Conservation (phyloP, 2,888 invertebrate species). For the Drosophila neonasuta region DNA sequence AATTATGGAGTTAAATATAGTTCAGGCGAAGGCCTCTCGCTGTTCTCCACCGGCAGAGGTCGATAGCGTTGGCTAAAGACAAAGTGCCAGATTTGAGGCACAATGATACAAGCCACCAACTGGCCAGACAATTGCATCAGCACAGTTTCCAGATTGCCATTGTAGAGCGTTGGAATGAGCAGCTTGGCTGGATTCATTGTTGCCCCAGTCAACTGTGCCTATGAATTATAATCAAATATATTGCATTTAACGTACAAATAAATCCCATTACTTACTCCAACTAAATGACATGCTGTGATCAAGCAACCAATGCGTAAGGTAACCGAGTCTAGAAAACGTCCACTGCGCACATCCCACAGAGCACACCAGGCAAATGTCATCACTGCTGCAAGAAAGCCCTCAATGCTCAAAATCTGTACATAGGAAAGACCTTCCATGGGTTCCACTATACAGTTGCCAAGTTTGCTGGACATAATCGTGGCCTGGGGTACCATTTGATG, state of each 20-base stretch:
- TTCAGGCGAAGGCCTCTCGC: neutral
- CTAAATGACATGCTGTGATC: conserved; percentile 51
- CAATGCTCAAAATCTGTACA: conserved; percentile 47
- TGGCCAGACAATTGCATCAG: conserved; percentile 88
- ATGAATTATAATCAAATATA: neutral
- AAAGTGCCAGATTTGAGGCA: conserved; percentile 81
- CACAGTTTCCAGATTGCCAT: conserved; percentile 85
- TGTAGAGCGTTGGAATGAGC: conserved; percentile 87
- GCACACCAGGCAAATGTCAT: conserved; percentile 64
- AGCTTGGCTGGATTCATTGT: conserved; percentile 87
- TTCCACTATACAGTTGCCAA: conserved; percentile 42
- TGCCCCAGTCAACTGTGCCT: conserved; percentile 84
- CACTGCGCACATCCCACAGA: conserved; percentile 66
- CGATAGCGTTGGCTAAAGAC: conserved; percentile 33
- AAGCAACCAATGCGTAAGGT: conserved; percentile 61
- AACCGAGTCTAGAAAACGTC: conserved; percentile 60
- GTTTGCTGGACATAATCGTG: conserved; percentile 29
- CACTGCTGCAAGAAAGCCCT: conserved; percentile 48
- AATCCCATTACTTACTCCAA: conserved; percentile 50
- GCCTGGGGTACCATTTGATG: conserved; percentile 45
- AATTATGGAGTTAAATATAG: conserved; percentile 22
- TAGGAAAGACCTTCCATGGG: conserved; percentile 39
- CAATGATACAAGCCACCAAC: conserved; percentile 79
- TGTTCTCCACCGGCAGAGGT: conserved; percentile 1
- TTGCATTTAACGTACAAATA: neutral